Conservation (phyloP, 2,888 invertebrate species). For the Tenthredo notha region DNA sequence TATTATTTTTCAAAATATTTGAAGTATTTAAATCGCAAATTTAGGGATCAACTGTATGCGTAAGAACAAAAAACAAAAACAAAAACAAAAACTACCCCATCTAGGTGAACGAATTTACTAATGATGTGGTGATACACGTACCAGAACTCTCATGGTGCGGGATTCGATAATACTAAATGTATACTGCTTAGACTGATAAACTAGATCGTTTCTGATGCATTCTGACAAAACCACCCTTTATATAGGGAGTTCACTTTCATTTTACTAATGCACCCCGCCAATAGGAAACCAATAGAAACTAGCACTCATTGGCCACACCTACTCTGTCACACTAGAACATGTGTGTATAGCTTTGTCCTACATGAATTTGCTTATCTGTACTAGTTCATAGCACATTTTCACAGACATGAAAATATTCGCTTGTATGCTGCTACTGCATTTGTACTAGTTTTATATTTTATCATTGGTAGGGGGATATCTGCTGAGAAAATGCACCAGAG, state of each 20-base stretch:
- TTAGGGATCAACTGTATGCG: background rate
- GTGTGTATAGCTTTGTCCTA: constrained; percentile 34
- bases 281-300: constrained; percentile 57
- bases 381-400: constrained; percentile 7
- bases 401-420: background rate
- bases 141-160: constrained; percentile 74
- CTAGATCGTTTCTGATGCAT: constrained; percentile 69
- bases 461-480: constrained; percentile 8
- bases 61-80: no score
- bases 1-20: background rate
- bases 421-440: background rate
- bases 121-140: constrained; percentile 65
- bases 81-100: constrained; percentile 16
- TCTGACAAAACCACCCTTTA: constrained; percentile 76
- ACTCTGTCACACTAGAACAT: constrained; percentile 60
- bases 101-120: background rate
- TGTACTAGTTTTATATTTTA: background rate
- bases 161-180: constrained; percentile 64
- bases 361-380: constrained; percentile 42
- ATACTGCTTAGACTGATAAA: constrained; percentile 63
- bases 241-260: constrained; percentile 78
- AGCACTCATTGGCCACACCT: constrained; percentile 73
- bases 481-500: constrained; percentile 15
- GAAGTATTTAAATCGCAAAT: background rate
- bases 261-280: constrained; percentile 73